These are phyloP conservation scores for Hypocryptadius cinnamomeus DNA, from an alignment of 2,113 vertebrate genomes.

Conservation along the genomic window DNA sequence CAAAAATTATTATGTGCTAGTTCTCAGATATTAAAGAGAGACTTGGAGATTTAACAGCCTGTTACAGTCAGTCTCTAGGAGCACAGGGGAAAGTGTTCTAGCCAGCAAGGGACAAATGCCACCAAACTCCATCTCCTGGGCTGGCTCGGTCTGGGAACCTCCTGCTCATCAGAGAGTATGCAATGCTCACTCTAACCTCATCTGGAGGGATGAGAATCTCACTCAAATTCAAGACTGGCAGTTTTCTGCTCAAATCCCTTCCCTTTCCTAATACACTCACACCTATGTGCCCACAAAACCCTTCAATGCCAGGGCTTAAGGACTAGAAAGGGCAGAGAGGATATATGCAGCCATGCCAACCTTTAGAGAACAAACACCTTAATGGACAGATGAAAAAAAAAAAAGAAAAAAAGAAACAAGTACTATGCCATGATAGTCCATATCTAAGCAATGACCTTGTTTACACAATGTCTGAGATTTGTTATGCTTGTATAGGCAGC, in stretches of 20 bases:
- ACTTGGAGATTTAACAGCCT: slow-evolving; percentile 29
- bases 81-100: not conserved
- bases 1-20: slow-evolving; percentile 52
- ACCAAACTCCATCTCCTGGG: not conserved
- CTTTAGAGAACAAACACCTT: slow-evolving; percentile 68
- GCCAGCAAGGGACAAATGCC: not conserved
- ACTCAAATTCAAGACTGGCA: not conserved
- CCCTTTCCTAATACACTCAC: not conserved
- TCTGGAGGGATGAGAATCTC: not conserved
- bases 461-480: slow-evolving; percentile 51
- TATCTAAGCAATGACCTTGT: slow-evolving; percentile 60
- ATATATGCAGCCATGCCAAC: not conserved
- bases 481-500: slow-evolving; percentile 57
- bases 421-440: slow-evolving; percentile 55
- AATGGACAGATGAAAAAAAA: slow-evolving; percentile 1
- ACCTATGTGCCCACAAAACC: not conserved
- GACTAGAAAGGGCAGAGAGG: not conserved
- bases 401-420: not conserved
- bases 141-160: not conserved
- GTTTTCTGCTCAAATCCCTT: not conserved
- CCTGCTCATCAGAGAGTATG: not conserved
- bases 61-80: not conserved
- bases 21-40: slow-evolving; percentile 46
- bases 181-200: not conserved
- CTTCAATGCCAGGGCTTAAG: not conserved